These are phyloP conservation scores for Ditula angustiorana DNA, from an alignment of 2,888 invertebrate genomes.

Conservation along the genomic window DNA sequence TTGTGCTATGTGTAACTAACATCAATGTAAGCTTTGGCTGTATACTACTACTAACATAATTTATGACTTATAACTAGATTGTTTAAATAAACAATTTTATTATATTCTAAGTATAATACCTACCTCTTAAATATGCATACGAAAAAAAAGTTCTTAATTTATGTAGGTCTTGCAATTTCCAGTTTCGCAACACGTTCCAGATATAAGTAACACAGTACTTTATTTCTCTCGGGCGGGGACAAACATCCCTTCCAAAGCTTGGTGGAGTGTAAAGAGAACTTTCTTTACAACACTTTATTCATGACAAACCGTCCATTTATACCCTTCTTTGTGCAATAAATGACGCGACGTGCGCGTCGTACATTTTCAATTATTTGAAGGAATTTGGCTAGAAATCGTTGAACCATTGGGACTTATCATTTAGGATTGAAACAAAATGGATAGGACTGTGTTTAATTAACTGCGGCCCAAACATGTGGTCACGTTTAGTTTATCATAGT, in stretches of 20 bases:
- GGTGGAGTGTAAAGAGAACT: constrained; percentile 30
- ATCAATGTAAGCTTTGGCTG: too few relatives aligned
- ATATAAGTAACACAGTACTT: constrained; percentile 29
- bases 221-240: constrained; percentile 23
- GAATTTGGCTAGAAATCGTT: not conserved
- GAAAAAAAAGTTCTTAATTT: not conserved
- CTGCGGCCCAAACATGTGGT: too few relatives aligned
- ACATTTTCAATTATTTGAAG: constrained; percentile 3
- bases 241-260: constrained; percentile 26
- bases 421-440: too few relatives aligned
- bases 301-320: constrained; percentile 19
- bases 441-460: too few relatives aligned
- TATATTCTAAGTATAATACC: too few relatives aligned
- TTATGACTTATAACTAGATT: too few relatives aligned
- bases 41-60: too few relatives aligned
- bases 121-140: too few relatives aligned
- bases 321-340: constrained; percentile 6
- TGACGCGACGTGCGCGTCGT: not conserved
- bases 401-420: not conserved
- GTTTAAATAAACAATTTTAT: too few relatives aligned
- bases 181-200: constrained; percentile 11
- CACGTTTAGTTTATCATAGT: too few relatives aligned
- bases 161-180: not conserved
- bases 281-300: constrained; percentile 28
- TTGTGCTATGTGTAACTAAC: too few relatives aligned